Percentiles rank a stretch among this genome's conserved stretches.
Evolutionary conservation across 92 coral and sea anemone genomes (phyloP).

Genomic region (Parazoanthus swiftii): DNA sequence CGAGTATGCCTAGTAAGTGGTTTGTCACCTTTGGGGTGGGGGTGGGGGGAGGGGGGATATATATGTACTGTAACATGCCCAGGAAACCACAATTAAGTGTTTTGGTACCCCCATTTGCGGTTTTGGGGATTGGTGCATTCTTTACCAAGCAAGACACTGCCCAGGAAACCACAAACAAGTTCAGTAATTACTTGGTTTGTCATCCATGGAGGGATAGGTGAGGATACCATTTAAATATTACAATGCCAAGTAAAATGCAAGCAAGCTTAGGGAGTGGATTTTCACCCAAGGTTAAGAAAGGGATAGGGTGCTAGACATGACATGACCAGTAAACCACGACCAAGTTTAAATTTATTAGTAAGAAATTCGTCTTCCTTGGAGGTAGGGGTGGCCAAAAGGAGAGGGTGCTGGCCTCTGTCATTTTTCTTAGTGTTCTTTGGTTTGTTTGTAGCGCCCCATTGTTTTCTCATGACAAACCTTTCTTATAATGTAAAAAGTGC

Average conservation of each 20-base stretch:
- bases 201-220: not conserved
- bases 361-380: not conserved
- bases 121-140: no score
- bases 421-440: no score
- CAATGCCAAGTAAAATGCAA: constrained; percentile 67
- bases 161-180: not conserved
- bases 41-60: not conserved
- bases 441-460: no score
- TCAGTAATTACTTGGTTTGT: not conserved
- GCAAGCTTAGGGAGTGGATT: not conserved
- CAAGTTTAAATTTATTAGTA: not conserved
- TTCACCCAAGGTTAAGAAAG: not conserved
- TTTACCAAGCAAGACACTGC: not conserved
- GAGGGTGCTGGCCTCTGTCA: no score
- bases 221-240: no score
- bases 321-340: constrained; percentile 40
- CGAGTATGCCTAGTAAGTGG: constrained; percentile 74
- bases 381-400: no score
- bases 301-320: not conserved
- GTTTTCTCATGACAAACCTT: no score
- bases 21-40: not conserved
- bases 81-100: constrained; percentile 50
- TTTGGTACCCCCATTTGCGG: no score
- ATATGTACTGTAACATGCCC: not conserved
- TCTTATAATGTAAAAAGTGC: no score